Evolutionary conservation across 2,797 vertebrate genomes (phyloP).

Genomic region (Thalassophryne amazonica): DNA sequence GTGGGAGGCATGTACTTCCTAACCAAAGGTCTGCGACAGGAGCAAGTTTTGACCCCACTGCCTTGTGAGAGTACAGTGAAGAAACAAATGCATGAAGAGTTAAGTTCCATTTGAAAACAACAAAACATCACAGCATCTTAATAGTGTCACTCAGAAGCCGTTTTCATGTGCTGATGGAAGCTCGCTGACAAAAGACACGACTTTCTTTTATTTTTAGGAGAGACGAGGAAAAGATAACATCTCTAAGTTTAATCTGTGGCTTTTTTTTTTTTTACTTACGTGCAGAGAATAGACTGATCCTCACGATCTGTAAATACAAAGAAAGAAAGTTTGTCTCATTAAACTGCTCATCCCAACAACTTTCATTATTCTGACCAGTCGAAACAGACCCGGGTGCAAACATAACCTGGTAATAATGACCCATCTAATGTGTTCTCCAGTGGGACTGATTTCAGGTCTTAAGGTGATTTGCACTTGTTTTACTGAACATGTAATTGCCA

Average conservation of each 20-base stretch:
- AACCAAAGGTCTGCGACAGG: constrained; percentile 43
- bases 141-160: background rate
- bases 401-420: too few relatives aligned
- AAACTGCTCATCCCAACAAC: too few relatives aligned
- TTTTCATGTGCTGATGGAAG: too few relatives aligned
- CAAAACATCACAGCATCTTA: background rate
- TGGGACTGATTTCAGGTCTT: constrained; percentile 10
- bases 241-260: too few relatives aligned
- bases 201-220: too few relatives aligned
- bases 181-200: too few relatives aligned
- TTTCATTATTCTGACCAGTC: too few relatives aligned
- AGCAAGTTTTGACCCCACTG: constrained; percentile 10
- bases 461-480: constrained; percentile 4
- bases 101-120: constrained; percentile 8
- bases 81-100: constrained; percentile 4
- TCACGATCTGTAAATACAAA: constrained; percentile 85
- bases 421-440: background rate
- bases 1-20: constrained; percentile 70
- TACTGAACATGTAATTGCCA: constrained; percentile 22
- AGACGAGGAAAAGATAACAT: background rate
- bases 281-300: constrained; percentile 96
- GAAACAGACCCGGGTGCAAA: too few relatives aligned
- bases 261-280: constrained; percentile 90
- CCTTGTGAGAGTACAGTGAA: constrained; percentile 33
- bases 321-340: constrained; percentile 15